Conservation (phyloP, 2,113 vertebrate genomes). For the Rhineura floridana region DNA sequence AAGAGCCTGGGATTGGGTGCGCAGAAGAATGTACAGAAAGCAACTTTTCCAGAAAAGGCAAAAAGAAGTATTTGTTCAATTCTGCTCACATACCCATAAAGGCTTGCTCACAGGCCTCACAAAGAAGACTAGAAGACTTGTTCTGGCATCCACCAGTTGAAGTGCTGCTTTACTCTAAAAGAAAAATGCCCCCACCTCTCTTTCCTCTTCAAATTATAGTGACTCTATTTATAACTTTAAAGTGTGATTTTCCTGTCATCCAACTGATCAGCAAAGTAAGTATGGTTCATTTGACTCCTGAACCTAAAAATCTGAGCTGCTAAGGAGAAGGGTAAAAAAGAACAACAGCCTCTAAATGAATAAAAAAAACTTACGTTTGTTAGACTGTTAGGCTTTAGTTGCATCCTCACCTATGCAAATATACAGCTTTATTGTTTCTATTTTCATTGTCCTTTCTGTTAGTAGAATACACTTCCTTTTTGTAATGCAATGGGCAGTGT, state of each 20-base stretch:
- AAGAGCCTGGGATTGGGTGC: background rate
- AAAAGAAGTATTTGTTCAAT: background rate
- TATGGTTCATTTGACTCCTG: slow-evolving; percentile 6
- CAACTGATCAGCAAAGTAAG: background rate
- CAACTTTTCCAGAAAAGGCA: background rate
- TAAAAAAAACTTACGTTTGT: no score
- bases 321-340: no score
- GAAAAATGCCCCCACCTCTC: background rate
- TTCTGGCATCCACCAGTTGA: background rate
- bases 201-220: background rate
- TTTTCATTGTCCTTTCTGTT: no score
- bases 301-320: background rate
- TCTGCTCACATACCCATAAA: background rate
- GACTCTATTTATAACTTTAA: background rate
- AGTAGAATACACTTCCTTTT: no score
- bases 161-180: background rate
- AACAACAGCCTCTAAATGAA: no score
- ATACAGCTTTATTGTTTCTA: no score
- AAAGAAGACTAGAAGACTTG: background rate
- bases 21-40: background rate
- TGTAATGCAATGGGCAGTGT: no score
- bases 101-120: background rate
- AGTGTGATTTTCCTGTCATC: background rate
- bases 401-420: no score
- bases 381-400: no score